Evolutionary conservation across 1,140 invertebrate genomes (phyloP), one percentile per base, ranked within the genome.

Genomic region (Palaemon carinicauda): DNA sequence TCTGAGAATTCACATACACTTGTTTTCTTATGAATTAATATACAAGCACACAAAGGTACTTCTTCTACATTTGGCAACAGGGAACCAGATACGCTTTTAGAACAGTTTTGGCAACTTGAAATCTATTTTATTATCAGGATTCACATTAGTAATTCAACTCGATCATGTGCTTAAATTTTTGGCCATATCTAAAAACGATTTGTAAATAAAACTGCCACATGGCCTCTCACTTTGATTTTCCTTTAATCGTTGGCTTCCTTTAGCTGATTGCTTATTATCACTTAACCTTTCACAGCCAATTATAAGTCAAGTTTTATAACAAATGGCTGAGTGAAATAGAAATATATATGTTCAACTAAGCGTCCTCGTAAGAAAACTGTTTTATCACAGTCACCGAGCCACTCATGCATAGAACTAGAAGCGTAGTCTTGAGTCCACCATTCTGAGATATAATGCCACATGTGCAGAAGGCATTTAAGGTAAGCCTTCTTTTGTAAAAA

Each of bases 61-160:
- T 79, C 51, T 27, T 27, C 82, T 79, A 80, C 69, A 80, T 86
- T 86, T 86, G 84, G 84, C 84, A 86, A 86, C 84, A 52, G 33
- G 60, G 51, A 86, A 86, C 65, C 77, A 53, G 50, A 79, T 80
- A 80, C 24, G 71, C 74, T 65, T 52, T 41, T 21, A 54, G 15
- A 31, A 69, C 56, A 86, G 65, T 80, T 80, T 86, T 80, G 84
- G 84, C 84, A 86, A 86, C 84, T 53, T 74, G 52, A 74, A 79
- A 41, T 79, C 56, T 56, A 79, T 53, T 73, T 53, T 71, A 54
- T 51, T 33, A 50, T 78, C 77, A 52, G 69, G 7, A 75, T 24
- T 15, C 31, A 31, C 29, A 41, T 29, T 14, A 24, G 15, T 73
- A 24, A 73, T 73, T 29, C 27, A 73, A 73, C 33, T n/a, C 12